These are phyloP conservation scores for Paraescarpia echinospica DNA, from an alignment of 1,140 invertebrate genomes.

Conservation along the genomic window DNA sequence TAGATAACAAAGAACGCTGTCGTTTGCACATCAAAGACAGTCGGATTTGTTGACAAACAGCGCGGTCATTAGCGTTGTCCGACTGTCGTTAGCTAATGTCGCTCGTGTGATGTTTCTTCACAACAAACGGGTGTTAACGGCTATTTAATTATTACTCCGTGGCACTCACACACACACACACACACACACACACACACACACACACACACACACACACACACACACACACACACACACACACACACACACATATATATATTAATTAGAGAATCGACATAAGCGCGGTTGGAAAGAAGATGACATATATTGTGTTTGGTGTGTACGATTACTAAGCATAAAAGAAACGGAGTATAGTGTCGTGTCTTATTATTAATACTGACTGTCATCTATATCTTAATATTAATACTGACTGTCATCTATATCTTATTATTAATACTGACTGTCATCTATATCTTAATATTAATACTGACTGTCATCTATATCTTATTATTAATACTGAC, in stretches of 20 bases:
- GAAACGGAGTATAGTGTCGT: no score
- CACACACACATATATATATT: neutral
- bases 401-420: no score
- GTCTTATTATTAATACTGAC: no score
- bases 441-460: no score
- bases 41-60: neutral
- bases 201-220: neutral
- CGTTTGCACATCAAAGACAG: neutral
- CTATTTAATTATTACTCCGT: neutral
- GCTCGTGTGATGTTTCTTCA: neutral
- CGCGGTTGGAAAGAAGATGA: no score
- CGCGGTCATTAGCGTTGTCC: neutral
- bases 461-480: no score
- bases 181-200: neutral
- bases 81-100: neutral
- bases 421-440: no score
- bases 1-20: neutral
- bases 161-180: neutral
- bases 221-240: neutral
- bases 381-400: no score
- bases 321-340: no score
- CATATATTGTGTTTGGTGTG: no score
- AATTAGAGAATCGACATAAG: no score
- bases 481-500: no score
- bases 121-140: neutral